Conservation (phyloP, 2,888 invertebrate genomes). For the Ophion ventricosus region DNA sequence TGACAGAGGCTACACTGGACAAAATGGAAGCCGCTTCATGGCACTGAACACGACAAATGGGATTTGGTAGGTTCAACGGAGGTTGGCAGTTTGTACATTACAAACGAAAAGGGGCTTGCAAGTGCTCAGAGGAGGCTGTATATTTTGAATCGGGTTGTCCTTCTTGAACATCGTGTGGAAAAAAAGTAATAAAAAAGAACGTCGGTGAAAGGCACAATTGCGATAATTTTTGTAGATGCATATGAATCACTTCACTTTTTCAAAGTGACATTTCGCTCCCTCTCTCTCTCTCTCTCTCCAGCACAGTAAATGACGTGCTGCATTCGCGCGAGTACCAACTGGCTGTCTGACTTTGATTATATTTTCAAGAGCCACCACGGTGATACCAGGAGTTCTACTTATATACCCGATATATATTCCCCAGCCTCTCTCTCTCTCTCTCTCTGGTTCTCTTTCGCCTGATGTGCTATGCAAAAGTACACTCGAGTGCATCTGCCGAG, state of each 20-base stretch:
- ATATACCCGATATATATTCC: constrained; percentile 13
- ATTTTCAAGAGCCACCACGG: constrained; percentile 50
- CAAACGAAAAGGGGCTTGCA: too few relatives aligned
- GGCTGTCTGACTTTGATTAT: constrained; percentile 57
- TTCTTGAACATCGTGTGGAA: not conserved
- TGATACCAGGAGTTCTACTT: constrained; percentile 29
- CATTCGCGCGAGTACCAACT: constrained; percentile 15
- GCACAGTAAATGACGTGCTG: constrained; percentile 8
- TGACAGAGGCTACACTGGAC: too few relatives aligned
- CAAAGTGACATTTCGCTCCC: not conserved
- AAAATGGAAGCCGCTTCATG: too few relatives aligned
- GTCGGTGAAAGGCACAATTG: constrained; percentile 17
- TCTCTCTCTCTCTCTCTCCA: constrained; percentile 21
- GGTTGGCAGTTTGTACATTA: too few relatives aligned
- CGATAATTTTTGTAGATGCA: constrained; percentile 38
- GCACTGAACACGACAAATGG: too few relatives aligned
- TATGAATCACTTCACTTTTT: not conserved
- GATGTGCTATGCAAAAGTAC: constrained; percentile 52
- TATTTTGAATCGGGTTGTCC: too few relatives aligned
- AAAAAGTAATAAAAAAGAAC: constrained; percentile 19
- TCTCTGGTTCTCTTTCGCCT: constrained; percentile 36
- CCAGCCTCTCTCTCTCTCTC: not conserved
- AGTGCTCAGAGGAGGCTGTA: too few relatives aligned
- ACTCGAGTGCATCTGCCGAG: constrained; percentile 57
- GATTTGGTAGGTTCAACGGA: too few relatives aligned